A percentile compares a stretch with the other conserved stretches of the same genome.
Conservation (phyloP, 2,888 invertebrate species). For the Conomelus anceps region DNA sequence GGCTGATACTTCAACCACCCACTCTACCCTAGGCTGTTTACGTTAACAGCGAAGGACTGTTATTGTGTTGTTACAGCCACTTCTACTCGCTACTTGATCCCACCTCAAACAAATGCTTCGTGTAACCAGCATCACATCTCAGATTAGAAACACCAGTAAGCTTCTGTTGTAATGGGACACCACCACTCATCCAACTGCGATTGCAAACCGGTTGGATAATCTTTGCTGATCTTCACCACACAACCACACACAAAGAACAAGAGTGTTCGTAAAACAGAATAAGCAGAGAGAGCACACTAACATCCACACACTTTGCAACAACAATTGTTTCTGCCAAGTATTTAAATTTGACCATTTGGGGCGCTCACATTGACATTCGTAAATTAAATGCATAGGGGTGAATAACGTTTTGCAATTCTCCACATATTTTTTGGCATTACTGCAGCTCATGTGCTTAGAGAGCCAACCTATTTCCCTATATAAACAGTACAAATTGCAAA, state of each 20-base stretch:
- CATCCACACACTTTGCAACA: no score
- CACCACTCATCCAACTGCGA: neutral
- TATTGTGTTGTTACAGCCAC: neutral
- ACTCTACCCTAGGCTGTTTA: neutral
- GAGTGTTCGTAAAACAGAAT: no score
- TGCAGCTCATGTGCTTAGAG: no score
- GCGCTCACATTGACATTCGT: no score
- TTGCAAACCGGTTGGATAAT: neutral
- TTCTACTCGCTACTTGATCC: neutral
- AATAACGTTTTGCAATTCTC: no score
- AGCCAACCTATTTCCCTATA: no score
- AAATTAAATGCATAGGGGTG: no score
- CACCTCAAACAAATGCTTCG: neutral
- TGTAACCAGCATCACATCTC: neutral
- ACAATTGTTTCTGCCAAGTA: no score
- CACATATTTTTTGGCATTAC: no score
- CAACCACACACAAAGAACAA: neutral
- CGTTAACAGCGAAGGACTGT: neutral
- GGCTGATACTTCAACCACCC: neutral
- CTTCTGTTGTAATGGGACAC: neutral
- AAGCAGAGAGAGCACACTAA: no score
- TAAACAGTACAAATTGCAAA: no score
- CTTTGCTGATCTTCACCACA: neutral
- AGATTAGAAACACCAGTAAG: neutral
- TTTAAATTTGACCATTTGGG: no score